Base-by-base conservation (phyloP, 2,888 invertebrate genomes). In the Nysson spinosus region DNA sequence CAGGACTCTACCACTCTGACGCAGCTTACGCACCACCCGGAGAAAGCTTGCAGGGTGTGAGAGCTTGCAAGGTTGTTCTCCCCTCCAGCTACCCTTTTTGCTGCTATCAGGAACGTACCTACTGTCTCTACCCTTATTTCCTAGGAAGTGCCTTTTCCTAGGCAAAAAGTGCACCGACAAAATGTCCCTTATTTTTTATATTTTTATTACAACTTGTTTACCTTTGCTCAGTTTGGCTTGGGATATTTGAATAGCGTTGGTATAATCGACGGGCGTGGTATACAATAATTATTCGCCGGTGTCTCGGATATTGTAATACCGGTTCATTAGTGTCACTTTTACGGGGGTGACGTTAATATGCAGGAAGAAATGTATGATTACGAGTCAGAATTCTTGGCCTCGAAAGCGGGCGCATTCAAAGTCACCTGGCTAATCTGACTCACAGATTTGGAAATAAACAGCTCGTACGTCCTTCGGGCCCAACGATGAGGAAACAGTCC, bases 41-140 rank as follows among this genome's bases (percentile, higher is more conserved):
- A 54, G 49, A 11, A 51, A 58, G 55, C 63, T 42, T 60, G 73
- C n/a, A n/a, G 79, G 78, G 80, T 61, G 66, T 61, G 74, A 63
- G 69, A 69, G 67, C 70, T 78, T 83, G 84, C 82, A 85, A 83
- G 81, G 78, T 80, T 81, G 78, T 79, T 77, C 78, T 81, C 83
- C 80, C 78, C 77, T 78, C 82, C 68, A n/a, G n/a, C n/a, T n/a
- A 71, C 24, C 9, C 4, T 51, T 50, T 26, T 35, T 22, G 40
- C 51, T 60, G 54, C 52, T 44, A 47, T 63, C 82, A 82, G 83
- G 79, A 73, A 66, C 78, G 83, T 80, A 77, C 32, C 49, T 56
- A 69, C 47, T 44, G 28, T 44, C 30, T 47, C 28, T 35, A 40
- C 58, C 35, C 49, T 67, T 56, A 22, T 26, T 40, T 22, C 16